Evolutionary conservation across 2,797 vertebrate genomes (phyloP).

Genomic region (Prionace glauca): DNA sequence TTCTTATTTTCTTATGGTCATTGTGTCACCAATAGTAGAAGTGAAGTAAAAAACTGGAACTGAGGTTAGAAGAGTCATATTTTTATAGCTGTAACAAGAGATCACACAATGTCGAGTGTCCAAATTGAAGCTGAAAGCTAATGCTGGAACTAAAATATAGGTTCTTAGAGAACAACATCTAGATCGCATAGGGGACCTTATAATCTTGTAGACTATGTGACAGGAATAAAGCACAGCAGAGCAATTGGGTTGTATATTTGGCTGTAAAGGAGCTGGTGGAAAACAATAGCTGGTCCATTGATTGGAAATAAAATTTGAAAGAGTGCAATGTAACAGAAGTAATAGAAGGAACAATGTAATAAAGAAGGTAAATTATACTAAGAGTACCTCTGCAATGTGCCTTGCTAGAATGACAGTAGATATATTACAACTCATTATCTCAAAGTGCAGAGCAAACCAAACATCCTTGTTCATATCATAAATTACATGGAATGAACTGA

Average conservation of each 20-base stretch:
- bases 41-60: background rate
- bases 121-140: background rate
- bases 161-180: background rate
- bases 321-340: background rate
- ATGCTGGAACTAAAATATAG: background rate
- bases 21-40: background rate
- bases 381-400: background rate
- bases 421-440: background rate
- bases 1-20: background rate
- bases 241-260: background rate
- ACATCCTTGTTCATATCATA: background rate
- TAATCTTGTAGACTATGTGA: background rate
- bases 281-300: background rate
- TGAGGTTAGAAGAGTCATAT: background rate
- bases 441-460: background rate
- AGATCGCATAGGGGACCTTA: background rate
- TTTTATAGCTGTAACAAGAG: background rate
- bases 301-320: background rate
- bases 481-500: background rate
- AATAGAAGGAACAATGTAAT: background rate
- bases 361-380: too few relatives aligned
- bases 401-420: too few relatives aligned
- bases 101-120: background rate
- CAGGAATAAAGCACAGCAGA: background rate
- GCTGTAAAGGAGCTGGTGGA: background rate